Evolutionary conservation across 2,113 vertebrate species (phyloP), one percentile per base, ranked within the genome.

Genomic region (Brachionichthys hirsutus): DNA sequence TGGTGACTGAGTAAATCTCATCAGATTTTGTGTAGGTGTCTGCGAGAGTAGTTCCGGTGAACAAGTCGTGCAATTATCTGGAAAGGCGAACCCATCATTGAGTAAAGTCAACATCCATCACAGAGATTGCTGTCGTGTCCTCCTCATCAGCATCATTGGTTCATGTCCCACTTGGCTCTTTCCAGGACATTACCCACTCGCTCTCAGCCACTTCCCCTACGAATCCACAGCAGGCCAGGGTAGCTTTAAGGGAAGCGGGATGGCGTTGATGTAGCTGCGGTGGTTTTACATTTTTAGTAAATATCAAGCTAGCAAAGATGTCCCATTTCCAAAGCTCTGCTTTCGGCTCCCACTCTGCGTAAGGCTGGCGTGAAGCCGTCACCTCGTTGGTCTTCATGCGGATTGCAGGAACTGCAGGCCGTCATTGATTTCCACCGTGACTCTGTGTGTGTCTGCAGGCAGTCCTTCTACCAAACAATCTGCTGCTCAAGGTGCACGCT

Each of bases 401-500:
- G 44, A 56, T 61, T 24, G 17, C 14, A 22, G 20, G 16, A 70
- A 15, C 42, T 54, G 60, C 45, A 49, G 12, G 45, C 48, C 12
- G 35, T 11, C 16, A 44, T 15, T 35, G 12, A 42, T 72, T 13
- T 56, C 13, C 54, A 69, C 41, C 16, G 1, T 57, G 19, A 70
- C 41, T 42, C 54, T 44, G 12, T 60, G 44, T 49, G 22, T 66
- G 53, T 72, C 36, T 30, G 36, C 82, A 98, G 97, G 94, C 83
- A 97, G 95, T 83, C 94, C 95, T 4, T 93, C 94, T n/a, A 86
- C 91, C 84, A 99, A 98, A 82, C 92, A 92, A 69, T 86, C 91
- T 49, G 74, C 81, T 34, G 89, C 90, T 56, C 97, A 95, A 2
- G 94, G 94, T 48, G 71, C 95, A 38, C 92, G 82, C 41, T 98